Base-by-base conservation (phyloP, 1,140 invertebrate species). In the Brachionus sp. region DNA sequence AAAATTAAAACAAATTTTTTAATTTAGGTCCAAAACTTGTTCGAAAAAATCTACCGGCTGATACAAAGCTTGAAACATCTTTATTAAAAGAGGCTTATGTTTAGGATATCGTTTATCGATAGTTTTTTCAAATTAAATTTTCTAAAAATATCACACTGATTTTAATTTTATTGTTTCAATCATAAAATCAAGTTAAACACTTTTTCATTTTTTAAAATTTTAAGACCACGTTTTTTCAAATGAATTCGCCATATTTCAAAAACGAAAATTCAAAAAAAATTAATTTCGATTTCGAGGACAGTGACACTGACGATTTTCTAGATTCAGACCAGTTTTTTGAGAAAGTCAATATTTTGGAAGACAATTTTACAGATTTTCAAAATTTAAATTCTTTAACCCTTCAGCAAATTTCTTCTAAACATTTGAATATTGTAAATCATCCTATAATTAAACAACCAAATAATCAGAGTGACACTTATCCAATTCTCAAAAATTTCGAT, bases 401-500 rank as follows among this genome's bases (percentile, higher is more conserved):
- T 57, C n/a, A 57, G 16, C n/a, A 19, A 19, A 23, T 57, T 19
- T 57, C 50, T 4, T 19, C 7, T 1, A 57, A 19, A 57, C 19
- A 57, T 19, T n/a, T n/a, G n/a, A 57, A 3, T 2, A 1, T 25
- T 9, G 4, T 7, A 7, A 57, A 57, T 70, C 33, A 70, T 23
- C 16, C 35, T 39, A 10, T 9, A 68, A 35, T 68, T 35, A n/a
- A 39, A 37, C 66, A 13, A 42, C 16, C 35, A 10, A 3, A 39
- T 12, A 9, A 5, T 29, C 62, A 23, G 10, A 37, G 37, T 16
- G 66, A 50, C 29, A 64, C 57, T 10, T 29, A 9, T 84, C 35
- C 50, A 10, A 9, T 73, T 64, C n/a, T 25, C 1, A 42, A 66
- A 29, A 68, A 83, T 37, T 57, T 53, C 50, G 83, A 85, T 77